Evolutionary conservation across 2,797 vertebrate genomes (phyloP), one percentile per base, ranked within the genome.

Genomic region (Spinus pinus): DNA sequence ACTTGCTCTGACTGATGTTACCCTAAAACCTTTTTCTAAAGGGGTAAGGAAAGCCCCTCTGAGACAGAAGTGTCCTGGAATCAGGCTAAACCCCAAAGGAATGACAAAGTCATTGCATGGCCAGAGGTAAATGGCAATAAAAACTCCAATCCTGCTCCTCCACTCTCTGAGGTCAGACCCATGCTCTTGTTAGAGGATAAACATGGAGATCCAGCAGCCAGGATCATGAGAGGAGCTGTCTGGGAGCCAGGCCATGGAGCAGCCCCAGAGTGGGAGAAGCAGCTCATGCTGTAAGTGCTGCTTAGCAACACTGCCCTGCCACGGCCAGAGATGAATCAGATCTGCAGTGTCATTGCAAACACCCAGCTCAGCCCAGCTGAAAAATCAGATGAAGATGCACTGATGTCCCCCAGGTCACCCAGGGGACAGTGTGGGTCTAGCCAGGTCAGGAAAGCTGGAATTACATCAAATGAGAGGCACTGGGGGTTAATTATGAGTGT

Each of bases 221-320:
- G 75, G 83, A 4, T 4, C 7, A 21, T 0, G 9, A 70, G 86
- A 58, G 86, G 81, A 37, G 14, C 28, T 14, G 67, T 30, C 7
- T 49, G 88, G 56, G 79, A 94, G 94, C 72, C 92, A 83, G 94
- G 84, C 78, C 92, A 44, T 4, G 8, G 37, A 65, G 81, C 92
- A 92, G 81, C 20, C 94, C 79, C 0, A 11, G 70, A 62, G 81
- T 72, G 90, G 14, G 90, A 86, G 91, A 58, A 73, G 1, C 93
- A 74, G 87, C 81, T 90, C 62, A 0, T 78, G 92, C 3, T 92
- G 84, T 13, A 30, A 60, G 75, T 2, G 96, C 96, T 96, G 97
- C 97, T 94, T 96, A 96, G 97, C 97, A 97, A 97, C 97, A 70
- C 87, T 95, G 95, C 90, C 92, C 94, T 96, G 84, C 81, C 28